These are phyloP conservation scores for Tenthredo livida DNA, from an alignment of 2,888 invertebrate genomes.

Conservation along the genomic window DNA sequence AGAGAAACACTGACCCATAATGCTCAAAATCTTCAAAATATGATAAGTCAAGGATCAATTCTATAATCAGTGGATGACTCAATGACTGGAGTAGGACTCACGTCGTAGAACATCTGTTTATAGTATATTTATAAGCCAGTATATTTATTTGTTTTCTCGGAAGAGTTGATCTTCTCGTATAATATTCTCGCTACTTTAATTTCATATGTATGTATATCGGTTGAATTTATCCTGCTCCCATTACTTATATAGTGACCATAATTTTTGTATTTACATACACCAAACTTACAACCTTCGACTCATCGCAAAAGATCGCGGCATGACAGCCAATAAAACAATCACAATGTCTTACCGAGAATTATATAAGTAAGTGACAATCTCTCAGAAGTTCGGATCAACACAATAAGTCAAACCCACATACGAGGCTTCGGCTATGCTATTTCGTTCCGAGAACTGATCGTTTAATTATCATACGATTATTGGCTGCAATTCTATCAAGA, in stretches of 20 bases:
- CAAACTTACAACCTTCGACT: background rate
- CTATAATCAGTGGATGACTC: background rate
- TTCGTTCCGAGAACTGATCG: background rate
- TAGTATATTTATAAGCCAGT: background rate
- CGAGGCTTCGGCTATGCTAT: background rate
- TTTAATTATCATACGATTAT: background rate
- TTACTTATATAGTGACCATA: background rate
- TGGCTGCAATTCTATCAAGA: background rate
- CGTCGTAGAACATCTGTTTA: background rate
- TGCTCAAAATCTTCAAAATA: background rate
- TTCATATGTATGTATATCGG: background rate
- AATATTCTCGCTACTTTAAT: background rate
- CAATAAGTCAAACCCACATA: slow-evolving; percentile 3
- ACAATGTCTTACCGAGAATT: background rate
- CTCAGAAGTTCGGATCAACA: background rate
- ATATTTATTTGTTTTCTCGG: background rate
- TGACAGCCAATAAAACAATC: background rate
- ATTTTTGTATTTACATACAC: background rate
- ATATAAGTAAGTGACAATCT: background rate
- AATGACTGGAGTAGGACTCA: background rate
- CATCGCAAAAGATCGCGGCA: background rate
- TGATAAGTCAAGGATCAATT: background rate
- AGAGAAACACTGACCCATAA: background rate
- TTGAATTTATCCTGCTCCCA: slow-evolving; percentile 3
- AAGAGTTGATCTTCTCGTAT: background rate